phyloP scores from a whole-genome alignment of 2,113 vertebrate species.

The Thryonomys swinderianus region DNA sequence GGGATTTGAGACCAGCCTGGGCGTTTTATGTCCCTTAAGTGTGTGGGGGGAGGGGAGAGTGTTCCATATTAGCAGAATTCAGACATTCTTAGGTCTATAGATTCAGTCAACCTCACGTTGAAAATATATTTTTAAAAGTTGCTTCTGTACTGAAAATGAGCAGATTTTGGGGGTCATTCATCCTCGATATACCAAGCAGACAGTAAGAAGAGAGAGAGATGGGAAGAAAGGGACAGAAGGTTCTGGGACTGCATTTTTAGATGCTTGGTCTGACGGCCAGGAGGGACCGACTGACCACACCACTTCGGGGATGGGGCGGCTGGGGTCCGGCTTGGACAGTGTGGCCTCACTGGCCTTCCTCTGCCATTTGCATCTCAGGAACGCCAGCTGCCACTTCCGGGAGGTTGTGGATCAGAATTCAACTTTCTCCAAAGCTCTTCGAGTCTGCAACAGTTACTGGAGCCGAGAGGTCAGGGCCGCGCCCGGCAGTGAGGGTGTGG shows the following conservation, averaged over 20 bases:
- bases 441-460: conserved; percentile 92
- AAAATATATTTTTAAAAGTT: not conserved
- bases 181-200: not conserved
- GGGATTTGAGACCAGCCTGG: not conserved
- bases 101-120: not conserved
- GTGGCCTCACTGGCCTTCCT: not conserved
- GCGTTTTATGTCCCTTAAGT: not conserved
- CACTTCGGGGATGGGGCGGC: not conserved
- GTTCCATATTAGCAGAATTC: not conserved
- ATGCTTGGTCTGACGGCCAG: not conserved
- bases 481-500: not conserved
- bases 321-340: not conserved
- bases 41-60: rapidly evolving
- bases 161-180: not conserved
- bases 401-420: conserved; percentile 78
- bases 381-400: conserved; percentile 88
- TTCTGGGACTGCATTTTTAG: not conserved
- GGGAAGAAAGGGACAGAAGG: not conserved
- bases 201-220: not conserved
- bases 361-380: conserved; percentile 77
- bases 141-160: not conserved
- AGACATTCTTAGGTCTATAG: not conserved
- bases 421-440: conserved; percentile 84
- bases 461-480: conserved; percentile 84
- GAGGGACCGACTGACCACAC: not conserved